Percentiles rank a stretch among this genome's conserved stretches.
Conservation (phyloP, 2,888 invertebrate genomes). For the Nephrotoma guestfalica region DNA sequence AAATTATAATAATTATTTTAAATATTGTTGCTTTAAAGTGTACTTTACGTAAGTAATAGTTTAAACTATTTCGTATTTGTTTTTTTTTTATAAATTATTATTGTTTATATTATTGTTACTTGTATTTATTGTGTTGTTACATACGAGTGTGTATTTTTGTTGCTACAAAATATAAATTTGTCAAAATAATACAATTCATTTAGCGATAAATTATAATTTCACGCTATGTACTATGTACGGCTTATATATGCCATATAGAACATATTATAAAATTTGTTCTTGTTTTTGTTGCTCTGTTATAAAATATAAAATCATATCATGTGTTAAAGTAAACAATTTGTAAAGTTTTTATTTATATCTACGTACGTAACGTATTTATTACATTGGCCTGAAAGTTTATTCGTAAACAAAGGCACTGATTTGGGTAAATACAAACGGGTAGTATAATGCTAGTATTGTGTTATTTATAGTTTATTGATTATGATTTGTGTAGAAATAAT, state of each 20-base stretch:
- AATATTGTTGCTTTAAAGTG: background rate
- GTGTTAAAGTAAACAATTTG: background rate
- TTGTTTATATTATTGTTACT: background rate
- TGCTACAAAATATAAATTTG: background rate
- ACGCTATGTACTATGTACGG: background rate
- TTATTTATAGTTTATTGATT: background rate
- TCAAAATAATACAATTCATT: background rate
- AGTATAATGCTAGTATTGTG: background rate
- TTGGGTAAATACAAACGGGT: background rate
- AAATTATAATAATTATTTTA: background rate
- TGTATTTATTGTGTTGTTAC: background rate
- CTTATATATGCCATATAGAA: background rate
- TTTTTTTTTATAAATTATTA: background rate
- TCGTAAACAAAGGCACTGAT: background rate
- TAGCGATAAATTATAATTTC: background rate
- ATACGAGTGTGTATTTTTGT: background rate
- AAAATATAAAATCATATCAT: background rate
- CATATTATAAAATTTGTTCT: background rate
- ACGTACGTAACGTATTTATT: background rate
- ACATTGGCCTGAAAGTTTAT: background rate
- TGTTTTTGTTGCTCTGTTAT: background rate
- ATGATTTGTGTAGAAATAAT: background rate
- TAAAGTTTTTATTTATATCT: background rate
- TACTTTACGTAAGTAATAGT: background rate
- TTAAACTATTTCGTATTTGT: too few relatives aligned